phyloP scores from a whole-genome alignment of 2,888 invertebrate genomes.

The Aelia acuminata region DNA sequence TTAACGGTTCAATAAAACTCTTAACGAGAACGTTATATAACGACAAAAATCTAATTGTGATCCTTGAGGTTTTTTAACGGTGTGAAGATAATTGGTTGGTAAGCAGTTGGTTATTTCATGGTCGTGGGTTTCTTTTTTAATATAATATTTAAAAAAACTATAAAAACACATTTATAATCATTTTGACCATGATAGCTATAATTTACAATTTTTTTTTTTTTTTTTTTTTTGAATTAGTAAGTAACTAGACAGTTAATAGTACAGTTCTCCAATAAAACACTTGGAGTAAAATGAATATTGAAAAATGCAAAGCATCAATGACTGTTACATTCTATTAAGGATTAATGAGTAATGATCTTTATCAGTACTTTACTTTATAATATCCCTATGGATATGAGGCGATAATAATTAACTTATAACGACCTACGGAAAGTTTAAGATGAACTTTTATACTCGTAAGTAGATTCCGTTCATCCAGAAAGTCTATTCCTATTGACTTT shows the following conservation, averaged over 20 bases:
- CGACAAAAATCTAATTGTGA: not conserved
- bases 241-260: no score
- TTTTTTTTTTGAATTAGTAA: not conserved
- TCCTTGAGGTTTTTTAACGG: slow-evolving; percentile 1
- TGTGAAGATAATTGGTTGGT: not conserved
- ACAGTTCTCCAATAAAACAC: no score
- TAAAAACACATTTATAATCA: not conserved
- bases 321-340: no score
- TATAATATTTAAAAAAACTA: not conserved
- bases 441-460: not conserved
- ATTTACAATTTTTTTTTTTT: not conserved
- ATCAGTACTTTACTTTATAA: no score
- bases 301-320: no score
- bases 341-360: no score
- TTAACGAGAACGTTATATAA: not conserved
- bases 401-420: no score
- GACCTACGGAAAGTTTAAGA: no score
- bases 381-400: no score
- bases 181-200: not conserved
- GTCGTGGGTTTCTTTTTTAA: not conserved
- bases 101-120: not conserved
- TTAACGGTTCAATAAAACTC: not conserved
- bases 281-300: not conserved
- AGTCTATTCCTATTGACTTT: not conserved
- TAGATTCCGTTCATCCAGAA: not conserved